phyloP scores from a whole-genome alignment of 1,140 invertebrate species.

The Nephotettix cincticeps region DNA sequence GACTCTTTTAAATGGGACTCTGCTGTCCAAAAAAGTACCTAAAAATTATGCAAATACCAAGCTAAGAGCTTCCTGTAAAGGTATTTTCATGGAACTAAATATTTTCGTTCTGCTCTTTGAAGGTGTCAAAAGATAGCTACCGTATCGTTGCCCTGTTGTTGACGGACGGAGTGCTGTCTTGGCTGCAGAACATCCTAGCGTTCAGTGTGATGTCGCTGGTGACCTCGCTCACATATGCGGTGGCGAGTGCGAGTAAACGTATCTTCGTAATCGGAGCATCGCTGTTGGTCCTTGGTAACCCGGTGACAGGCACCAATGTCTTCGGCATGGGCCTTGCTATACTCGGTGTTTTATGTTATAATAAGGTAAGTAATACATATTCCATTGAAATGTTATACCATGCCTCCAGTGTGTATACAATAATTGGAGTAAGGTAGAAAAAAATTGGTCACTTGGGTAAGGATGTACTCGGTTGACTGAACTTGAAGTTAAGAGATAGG shows the following conservation, averaged over 20 bases:
- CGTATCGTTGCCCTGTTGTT: constrained; percentile 66
- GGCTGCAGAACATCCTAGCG: constrained; percentile 93
- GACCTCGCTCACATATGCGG: constrained; percentile 90
- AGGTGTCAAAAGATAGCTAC: constrained; percentile 44
- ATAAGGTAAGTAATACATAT: constrained; percentile 65
- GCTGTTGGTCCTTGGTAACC: constrained; percentile 86
- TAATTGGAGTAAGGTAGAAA: no score
- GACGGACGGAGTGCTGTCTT: constrained; percentile 85
- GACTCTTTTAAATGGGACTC: no score
- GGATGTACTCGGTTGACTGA: no score
- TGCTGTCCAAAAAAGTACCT: no score
- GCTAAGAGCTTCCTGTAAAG: no score
- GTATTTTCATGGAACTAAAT: no score
- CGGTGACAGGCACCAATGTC: constrained; percentile 84
- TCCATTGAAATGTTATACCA: no score
- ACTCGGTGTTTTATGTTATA: constrained; percentile 87
- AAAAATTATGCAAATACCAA: no score
- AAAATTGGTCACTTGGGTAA: no score
- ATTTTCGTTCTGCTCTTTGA: background rate
- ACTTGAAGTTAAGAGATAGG: no score
- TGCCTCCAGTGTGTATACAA: no score
- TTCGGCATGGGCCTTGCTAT: constrained; percentile 91
- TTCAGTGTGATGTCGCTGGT: constrained; percentile 90
- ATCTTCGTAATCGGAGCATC: constrained; percentile 91
- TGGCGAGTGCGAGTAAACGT: constrained; percentile 94